Percentiles rank a stretch among this genome's conserved stretches.
phyloP scores from a whole-genome alignment of 2,113 vertebrate species.

The Loxodonta africana region DNA sequence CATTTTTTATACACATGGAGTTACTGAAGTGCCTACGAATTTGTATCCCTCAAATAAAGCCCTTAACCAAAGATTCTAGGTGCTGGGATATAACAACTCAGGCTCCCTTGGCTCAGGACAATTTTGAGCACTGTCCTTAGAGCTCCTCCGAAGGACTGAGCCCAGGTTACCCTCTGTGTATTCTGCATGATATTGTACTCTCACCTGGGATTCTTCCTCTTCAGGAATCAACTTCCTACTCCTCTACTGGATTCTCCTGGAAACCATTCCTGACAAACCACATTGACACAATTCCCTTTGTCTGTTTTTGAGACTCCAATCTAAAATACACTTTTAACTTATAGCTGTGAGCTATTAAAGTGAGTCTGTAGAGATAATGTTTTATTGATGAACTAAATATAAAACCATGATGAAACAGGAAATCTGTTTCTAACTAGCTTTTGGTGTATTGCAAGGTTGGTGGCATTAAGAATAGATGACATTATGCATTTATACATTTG shows the following conservation, averaged over 20 bases:
- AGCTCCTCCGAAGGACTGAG: background rate
- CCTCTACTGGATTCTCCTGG: background rate
- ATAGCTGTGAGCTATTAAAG: conserved; percentile 1
- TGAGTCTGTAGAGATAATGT: conserved; percentile 15
- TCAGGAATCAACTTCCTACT: background rate
- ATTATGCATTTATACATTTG: conserved; percentile 7
- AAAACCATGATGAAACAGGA: conserved; percentile 18
- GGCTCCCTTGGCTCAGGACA: background rate
- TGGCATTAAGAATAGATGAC: conserved; percentile 68
- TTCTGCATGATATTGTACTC: background rate
- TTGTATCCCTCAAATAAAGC: background rate
- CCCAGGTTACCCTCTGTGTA: background rate
- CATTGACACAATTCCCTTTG: background rate
- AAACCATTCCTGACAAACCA: background rate
- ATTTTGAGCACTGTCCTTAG: background rate
- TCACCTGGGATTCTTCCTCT: background rate
- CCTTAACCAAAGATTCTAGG: background rate
- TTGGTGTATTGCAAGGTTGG: background rate
- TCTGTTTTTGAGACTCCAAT: background rate
- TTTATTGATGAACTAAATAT: conserved; percentile 63
- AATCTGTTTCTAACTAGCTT: conserved; percentile 69
- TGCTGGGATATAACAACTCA: background rate
- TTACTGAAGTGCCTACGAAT: background rate
- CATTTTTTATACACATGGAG: background rate
- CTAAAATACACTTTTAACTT: conserved; percentile 25